A percentile compares a stretch with the other conserved stretches of the same genome.
Evolutionary conservation across 2,888 invertebrate genomes (phyloP).

Genomic region (Hyalella azteca): DNA sequence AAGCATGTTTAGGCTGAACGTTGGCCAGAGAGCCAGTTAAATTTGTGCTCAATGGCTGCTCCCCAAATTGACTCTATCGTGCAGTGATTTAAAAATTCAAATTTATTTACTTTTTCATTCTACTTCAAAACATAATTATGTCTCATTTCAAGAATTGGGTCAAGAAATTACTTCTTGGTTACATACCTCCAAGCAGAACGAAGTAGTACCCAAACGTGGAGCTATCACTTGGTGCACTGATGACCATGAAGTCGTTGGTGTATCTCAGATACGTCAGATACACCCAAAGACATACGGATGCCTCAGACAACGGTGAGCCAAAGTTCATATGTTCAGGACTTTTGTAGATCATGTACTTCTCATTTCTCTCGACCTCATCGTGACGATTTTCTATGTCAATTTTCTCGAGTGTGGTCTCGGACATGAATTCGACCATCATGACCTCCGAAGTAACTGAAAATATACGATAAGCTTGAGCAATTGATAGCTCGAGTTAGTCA

Average conservation of each 20-base stretch:
- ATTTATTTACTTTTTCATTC: too few species aligned
- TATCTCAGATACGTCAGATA: background rate
- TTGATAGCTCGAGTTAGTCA: too few species aligned
- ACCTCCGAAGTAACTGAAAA: background rate
- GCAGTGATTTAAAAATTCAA: too few species aligned
- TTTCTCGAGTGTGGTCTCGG: background rate
- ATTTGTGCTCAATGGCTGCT: too few species aligned
- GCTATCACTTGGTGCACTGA: background rate
- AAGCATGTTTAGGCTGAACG: too few species aligned
- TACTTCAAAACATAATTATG: too few species aligned
- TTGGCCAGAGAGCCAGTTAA: too few species aligned
- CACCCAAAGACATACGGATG: background rate
- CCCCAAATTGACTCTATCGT: too few species aligned
- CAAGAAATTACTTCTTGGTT: too few species aligned
- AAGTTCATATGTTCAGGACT: background rate
- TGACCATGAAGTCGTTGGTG: conserved; percentile 15
- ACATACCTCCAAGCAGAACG: background rate
- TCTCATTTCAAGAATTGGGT: too few species aligned
- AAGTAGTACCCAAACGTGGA: background rate
- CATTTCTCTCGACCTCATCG: background rate
- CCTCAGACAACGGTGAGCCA: background rate
- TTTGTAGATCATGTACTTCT: background rate
- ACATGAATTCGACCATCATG: background rate
- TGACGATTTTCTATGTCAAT: background rate
- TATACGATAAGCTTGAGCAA: too few species aligned